A percentile compares a stretch with the other conserved stretches of the same genome.
Conservation (phyloP, 2,888 invertebrate species). For the Elmis aenea region DNA sequence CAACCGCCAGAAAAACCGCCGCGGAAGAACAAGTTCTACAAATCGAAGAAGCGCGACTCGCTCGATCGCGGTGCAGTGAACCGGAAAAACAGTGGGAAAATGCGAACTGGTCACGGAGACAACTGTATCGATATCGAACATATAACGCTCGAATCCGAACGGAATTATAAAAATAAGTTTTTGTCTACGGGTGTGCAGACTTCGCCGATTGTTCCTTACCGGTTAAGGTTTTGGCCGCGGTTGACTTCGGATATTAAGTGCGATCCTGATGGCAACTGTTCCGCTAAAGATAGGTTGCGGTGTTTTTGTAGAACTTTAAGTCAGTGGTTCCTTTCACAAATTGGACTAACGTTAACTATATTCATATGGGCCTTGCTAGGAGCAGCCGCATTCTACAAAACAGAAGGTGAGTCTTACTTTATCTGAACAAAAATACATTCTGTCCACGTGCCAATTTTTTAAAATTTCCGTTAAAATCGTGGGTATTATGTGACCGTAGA, state of each 20-base stretch:
- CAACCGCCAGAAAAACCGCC: constrained; percentile 35
- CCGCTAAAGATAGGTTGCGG: constrained; percentile 35
- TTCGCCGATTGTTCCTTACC: constrained; percentile 47
- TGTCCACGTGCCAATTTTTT: too few relatives aligned
- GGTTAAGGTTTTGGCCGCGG: constrained; percentile 56
- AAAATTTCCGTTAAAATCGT: too few relatives aligned
- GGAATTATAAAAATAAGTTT: constrained; percentile 33
- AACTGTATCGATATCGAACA: constrained; percentile 39
- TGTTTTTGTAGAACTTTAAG: constrained; percentile 47
- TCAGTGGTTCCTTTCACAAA: constrained; percentile 53
- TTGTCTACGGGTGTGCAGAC: constrained; percentile 48
- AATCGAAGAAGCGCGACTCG: constrained; percentile 10
- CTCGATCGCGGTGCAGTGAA: constrained; percentile 11
- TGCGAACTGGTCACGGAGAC: constrained; percentile 35
- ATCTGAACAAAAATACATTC: too few relatives aligned
- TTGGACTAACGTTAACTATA: constrained; percentile 56
- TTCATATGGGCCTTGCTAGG: constrained; percentile 60
- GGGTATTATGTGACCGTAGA: too few relatives aligned
- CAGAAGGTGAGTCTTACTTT: constrained; percentile 57
- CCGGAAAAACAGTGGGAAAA: constrained; percentile 26
- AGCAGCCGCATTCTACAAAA: constrained; percentile 58
- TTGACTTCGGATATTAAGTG: constrained; percentile 35
- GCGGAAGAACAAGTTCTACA: constrained; percentile 27
- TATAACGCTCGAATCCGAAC: constrained; percentile 36
- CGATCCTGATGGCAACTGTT: constrained; percentile 36